Conservation (phyloP, 2,113 vertebrate species). For the Triplophysa siluroides region DNA sequence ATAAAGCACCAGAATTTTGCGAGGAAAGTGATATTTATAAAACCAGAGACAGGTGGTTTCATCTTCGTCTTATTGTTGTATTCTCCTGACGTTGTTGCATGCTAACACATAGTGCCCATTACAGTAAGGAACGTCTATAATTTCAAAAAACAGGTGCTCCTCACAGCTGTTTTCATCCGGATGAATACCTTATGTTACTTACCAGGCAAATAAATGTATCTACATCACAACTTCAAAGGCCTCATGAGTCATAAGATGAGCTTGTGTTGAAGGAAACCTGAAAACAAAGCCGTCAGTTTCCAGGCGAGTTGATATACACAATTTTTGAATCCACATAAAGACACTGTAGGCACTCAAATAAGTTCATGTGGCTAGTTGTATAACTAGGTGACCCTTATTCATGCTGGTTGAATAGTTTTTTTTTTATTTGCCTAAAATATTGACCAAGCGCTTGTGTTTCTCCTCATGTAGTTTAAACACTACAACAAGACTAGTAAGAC, state of each 20-base stretch:
- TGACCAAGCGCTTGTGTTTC: too few species aligned
- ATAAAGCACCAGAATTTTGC: too few species aligned
- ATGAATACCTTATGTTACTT: slow-evolving; percentile 8
- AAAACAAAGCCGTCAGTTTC: neutral
- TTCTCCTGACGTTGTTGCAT: neutral
- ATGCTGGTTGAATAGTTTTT: too few species aligned
- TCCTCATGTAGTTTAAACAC: too few species aligned
- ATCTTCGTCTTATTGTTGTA: neutral
- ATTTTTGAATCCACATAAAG: neutral
- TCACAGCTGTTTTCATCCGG: slow-evolving; percentile 36
- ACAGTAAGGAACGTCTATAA: slow-evolving; percentile 25
- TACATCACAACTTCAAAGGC: slow-evolving; percentile 19
- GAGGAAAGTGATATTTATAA: too few species aligned
- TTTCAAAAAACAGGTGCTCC: neutral
- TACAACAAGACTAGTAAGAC: too few species aligned
- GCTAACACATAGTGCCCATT: slow-evolving; percentile 26
- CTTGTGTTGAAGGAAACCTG: neutral
- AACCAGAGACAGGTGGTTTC: neutral
- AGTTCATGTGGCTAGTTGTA: slow-evolving; percentile 11
- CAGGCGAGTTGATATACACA: neutral
- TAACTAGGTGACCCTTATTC: slow-evolving; percentile 6
- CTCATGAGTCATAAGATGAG: slow-evolving; percentile 38
- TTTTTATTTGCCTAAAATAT: neutral
- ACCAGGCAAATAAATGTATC: neutral
- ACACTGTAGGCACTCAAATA: neutral